phyloP scores from a whole-genome alignment of 2,113 vertebrate genomes.

The Pyxicephalus adspersus region DNA sequence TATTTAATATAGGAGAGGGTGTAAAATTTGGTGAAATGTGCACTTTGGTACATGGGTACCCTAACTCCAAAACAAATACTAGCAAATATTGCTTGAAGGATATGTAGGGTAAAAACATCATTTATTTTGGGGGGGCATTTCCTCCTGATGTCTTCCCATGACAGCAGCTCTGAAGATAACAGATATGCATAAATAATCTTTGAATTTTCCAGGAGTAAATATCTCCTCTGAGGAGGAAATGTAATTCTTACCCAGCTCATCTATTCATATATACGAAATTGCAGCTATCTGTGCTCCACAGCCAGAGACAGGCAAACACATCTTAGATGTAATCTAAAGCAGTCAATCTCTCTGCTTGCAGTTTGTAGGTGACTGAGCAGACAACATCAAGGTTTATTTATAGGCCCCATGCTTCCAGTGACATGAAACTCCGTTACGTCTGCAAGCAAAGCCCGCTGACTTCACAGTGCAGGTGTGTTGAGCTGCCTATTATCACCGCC shows the following conservation, averaged over 20 bases:
- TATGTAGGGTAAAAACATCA: no score
- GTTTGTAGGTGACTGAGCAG: not conserved
- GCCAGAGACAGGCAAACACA: conserved; percentile 8
- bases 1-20: no score
- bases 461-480: not conserved
- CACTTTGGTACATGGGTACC: no score
- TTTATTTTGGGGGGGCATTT: no score
- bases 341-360: not conserved
- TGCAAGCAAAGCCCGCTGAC: conserved; percentile 1
- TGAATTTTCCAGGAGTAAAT: no score
- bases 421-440: conserved; percentile 6
- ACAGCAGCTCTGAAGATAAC: no score
- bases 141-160: no score
- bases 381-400: conserved; percentile 12
- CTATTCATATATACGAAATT: not conserved
- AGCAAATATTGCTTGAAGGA: no score
- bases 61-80: no score
- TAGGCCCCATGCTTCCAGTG: not conserved
- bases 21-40: no score
- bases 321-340: conserved; percentile 4
- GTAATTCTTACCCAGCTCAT: not conserved
- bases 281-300: not conserved
- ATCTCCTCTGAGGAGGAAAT: not conserved
- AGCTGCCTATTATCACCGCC: not conserved
- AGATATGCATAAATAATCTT: no score